Percentiles rank a stretch among this genome's conserved stretches.
These are phyloP conservation scores for Drepana arcuata DNA, from an alignment of 1,140 invertebrate genomes.

Conservation along the genomic window DNA sequence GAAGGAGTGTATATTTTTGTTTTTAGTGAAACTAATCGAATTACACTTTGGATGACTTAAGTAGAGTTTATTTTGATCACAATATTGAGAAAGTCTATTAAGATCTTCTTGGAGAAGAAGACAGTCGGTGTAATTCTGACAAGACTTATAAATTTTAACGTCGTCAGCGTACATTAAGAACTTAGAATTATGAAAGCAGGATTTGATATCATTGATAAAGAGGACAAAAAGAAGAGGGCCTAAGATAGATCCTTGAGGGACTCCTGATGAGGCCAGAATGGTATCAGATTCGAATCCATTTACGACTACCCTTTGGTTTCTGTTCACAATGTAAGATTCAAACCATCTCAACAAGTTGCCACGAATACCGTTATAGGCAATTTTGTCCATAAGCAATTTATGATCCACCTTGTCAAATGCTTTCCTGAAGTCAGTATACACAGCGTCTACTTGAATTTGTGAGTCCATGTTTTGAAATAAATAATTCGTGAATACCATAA, in stretches of 20 bases:
- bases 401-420: too few species aligned
- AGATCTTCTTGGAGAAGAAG: conserved; percentile 14
- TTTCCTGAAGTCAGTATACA: too few species aligned
- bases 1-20: conserved; percentile 3
- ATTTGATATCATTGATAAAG: conserved; percentile 25
- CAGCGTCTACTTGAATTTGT: conserved; percentile 11
- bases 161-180: too few species aligned
- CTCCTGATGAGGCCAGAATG: too few species aligned
- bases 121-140: conserved; percentile 10
- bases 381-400: too few species aligned
- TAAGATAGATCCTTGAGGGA: conserved; percentile 21
- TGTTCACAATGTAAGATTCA: conserved; percentile 21
- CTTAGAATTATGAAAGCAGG: conserved; percentile 14
- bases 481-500: conserved; percentile 7
- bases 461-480: conserved; percentile 11
- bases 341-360: conserved; percentile 19
- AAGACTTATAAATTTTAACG: conserved; percentile 25
- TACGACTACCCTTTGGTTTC: conserved; percentile 22
- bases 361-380: conserved; percentile 14
- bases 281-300: conserved; percentile 14
- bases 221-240: conserved; percentile 25
- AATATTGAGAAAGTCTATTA: too few species aligned
- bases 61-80: conserved; percentile 14
- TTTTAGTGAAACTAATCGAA: conserved; percentile 24
- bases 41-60: conserved; percentile 20